A percentile compares a stretch with the other conserved stretches of the same genome.
These are phyloP conservation scores for Drosophila santomea DNA, from an alignment of 1,140 invertebrate genomes.

Conservation along the genomic window DNA sequence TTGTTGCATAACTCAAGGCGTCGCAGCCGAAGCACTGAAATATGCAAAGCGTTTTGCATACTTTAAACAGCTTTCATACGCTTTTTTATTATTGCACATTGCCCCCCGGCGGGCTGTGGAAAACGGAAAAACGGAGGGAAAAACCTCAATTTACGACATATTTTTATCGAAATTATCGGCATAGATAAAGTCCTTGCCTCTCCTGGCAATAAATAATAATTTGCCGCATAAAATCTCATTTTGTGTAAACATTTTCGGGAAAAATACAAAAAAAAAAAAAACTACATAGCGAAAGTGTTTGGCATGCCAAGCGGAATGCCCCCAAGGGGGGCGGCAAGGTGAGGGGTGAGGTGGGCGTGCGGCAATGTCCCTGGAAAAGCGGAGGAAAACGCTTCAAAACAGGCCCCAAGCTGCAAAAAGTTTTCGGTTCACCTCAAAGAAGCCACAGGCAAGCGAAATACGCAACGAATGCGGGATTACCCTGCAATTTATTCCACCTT, in stretches of 20 bases:
- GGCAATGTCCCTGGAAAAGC: neutral
- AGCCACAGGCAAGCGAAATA: no score
- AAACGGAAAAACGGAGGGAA: neutral
- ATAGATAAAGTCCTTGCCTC: constrained; percentile 43
- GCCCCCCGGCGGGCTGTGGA: neutral
- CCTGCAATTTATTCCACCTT: neutral
- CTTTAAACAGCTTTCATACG: neutral
- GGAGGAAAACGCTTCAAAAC: neutral
- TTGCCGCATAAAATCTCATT: constrained; percentile 52
- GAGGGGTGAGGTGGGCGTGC: neutral
- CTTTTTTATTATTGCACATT: constrained; percentile 31
- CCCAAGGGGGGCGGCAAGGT: neutral
- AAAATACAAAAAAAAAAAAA: constrained; percentile 26
- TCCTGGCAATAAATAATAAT: constrained; percentile 61
- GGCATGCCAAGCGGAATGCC: constrained; percentile 26
- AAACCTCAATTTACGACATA: constrained; percentile 52
- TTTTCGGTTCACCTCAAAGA: constrained; percentile 19
- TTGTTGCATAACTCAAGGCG: constrained; percentile 51
- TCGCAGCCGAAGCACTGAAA: constrained; percentile 31
- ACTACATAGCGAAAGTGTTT: constrained; percentile 37
- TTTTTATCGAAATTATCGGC: constrained; percentile 61
- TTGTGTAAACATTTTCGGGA: constrained; percentile 44
- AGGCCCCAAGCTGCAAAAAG: constrained; percentile 4
- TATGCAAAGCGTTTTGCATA: constrained; percentile 33
- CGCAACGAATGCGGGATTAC: neutral